Percentiles rank a stretch among this genome's conserved stretches.
Evolutionary conservation across 2,797 vertebrate genomes (phyloP).

Genomic region (Channa striata): DNA sequence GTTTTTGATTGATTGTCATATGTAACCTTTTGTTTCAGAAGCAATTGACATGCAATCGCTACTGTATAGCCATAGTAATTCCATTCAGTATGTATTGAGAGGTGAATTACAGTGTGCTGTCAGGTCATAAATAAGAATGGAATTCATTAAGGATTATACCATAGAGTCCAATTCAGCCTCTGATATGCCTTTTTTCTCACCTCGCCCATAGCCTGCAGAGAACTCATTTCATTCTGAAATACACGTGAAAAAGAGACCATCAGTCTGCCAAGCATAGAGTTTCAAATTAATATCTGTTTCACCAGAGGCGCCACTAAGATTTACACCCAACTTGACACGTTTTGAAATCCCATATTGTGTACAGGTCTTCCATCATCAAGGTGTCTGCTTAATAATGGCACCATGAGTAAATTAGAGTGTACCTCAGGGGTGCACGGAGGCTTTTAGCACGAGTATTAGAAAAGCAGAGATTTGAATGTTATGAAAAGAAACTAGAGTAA

Average conservation of each 20-base stretch:
- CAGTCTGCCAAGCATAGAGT: constrained; percentile 76
- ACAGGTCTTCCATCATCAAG: constrained; percentile 81
- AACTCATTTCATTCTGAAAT: constrained; percentile 80
- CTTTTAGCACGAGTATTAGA: constrained; percentile 72
- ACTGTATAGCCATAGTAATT: constrained; percentile 71
- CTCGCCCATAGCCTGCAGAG: constrained; percentile 73
- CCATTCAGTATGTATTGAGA: constrained; percentile 67
- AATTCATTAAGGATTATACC: constrained; percentile 82
- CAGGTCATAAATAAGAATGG: constrained; percentile 82
- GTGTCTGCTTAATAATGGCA: constrained; percentile 79
- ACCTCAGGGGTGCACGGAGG: constrained; percentile 54
- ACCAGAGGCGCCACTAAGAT: constrained; percentile 81
- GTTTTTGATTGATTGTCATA: constrained; percentile 74
- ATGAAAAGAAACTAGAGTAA: constrained; percentile 76
- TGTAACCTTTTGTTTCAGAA: constrained; percentile 76
- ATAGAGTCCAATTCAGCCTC: constrained; percentile 65
- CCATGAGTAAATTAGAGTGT: constrained; percentile 76
- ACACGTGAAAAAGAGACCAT: constrained; percentile 76
- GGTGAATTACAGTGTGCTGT: constrained; percentile 74
- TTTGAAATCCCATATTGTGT: constrained; percentile 81
- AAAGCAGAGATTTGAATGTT: constrained; percentile 75
- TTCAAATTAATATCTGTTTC: constrained; percentile 86
- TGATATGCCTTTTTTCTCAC: constrained; percentile 68
- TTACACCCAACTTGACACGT: constrained; percentile 81
- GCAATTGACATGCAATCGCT: constrained; percentile 78